These are phyloP conservation scores for Ochotona curzoniae DNA, from an alignment of 2,113 vertebrate genomes.

Conservation along the genomic window DNA sequence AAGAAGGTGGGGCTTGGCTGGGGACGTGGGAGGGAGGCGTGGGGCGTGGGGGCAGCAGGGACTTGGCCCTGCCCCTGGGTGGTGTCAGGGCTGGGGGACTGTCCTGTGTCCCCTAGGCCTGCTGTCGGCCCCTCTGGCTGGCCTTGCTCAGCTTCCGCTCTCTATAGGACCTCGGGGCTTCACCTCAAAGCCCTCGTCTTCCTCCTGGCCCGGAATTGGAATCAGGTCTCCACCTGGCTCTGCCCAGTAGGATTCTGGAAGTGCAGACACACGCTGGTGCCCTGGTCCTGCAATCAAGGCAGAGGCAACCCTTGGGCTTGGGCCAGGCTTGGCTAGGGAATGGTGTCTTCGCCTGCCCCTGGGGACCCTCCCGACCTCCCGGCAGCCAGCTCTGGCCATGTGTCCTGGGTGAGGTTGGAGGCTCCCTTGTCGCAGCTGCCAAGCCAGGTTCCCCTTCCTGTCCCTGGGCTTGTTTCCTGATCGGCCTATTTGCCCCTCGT, in stretches of 20 bases:
- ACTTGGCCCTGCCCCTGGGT: neutral
- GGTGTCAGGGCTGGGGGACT: neutral
- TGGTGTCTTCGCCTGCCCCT: neutral
- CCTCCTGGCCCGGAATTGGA: slow-evolving; percentile 1
- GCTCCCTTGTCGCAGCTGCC: slow-evolving; percentile 12
- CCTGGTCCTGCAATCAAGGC: neutral
- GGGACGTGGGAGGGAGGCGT: slow-evolving; percentile 81
- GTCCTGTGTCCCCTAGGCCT: neutral
- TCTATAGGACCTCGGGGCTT: neutral
- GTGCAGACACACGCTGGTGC: neutral
- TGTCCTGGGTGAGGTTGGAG: neutral
- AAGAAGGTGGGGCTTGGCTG: slow-evolving; percentile 88
- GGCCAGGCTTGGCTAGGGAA: accelerated
- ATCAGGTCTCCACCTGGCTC: neutral
- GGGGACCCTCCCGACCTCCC: neutral
- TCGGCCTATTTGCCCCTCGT: slow-evolving; percentile 67
- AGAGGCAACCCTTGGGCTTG: neutral
- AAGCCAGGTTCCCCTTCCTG: neutral
- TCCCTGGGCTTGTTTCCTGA: slow-evolving; percentile 36
- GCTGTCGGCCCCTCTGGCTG: neutral
- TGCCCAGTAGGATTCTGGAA: neutral
- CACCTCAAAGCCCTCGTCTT: neutral
- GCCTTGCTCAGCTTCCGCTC: neutral
- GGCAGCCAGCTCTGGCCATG: neutral
- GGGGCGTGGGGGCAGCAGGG: slow-evolving; percentile 59